These are phyloP conservation scores for Dione juno DNA, from an alignment of 2,888 invertebrate genomes.

Conservation along the genomic window DNA sequence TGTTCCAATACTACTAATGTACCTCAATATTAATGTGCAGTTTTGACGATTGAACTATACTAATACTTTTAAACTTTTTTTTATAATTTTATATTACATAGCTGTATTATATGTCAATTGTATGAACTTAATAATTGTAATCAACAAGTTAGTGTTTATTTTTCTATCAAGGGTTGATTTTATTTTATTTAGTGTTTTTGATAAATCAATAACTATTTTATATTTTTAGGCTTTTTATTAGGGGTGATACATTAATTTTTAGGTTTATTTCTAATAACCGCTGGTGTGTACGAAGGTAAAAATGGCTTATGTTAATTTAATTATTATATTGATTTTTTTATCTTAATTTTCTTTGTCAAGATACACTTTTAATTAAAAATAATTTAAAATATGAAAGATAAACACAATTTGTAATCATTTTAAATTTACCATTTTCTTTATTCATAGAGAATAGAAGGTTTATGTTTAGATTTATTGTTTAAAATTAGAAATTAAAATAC, in stretches of 20 bases:
- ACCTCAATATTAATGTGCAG: not conserved
- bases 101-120: constrained; percentile 61
- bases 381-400: not conserved
- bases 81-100: constrained; percentile 59
- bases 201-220: constrained; percentile 63
- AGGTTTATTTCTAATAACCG: constrained; percentile 26
- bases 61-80: constrained; percentile 45
- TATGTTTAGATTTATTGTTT: constrained; percentile 47
- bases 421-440: constrained; percentile 9
- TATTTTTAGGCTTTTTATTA: constrained; percentile 40
- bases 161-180: constrained; percentile 67
- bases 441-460: constrained; percentile 35
- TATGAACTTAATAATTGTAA: constrained; percentile 62
- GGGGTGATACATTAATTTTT: constrained; percentile 37
- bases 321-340: constrained; percentile 26
- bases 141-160: constrained; percentile 65
- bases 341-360: constrained; percentile 28
- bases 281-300: constrained; percentile 23
- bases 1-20: not conserved
- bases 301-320: constrained; percentile 29
- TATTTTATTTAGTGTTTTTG: constrained; percentile 63
- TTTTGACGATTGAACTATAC: constrained; percentile 4
- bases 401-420: constrained; percentile 2
- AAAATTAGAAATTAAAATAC: constrained; percentile 34
- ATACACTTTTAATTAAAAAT: not conserved